phyloP scores from a whole-genome alignment of 1,140 invertebrate species.

The Armadillidium nasatum region DNA sequence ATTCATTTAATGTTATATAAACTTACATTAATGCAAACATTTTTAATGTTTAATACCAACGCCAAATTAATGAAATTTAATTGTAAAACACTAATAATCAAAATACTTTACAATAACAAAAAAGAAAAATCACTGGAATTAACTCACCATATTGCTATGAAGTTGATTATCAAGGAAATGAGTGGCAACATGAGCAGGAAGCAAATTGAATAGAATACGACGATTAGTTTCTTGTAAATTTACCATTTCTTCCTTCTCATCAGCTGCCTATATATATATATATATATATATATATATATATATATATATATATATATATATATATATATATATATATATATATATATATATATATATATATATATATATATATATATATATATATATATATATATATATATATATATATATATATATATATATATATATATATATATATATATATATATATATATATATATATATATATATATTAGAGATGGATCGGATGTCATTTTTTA shows the following conservation, averaged over 20 bases:
- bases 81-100: background rate
- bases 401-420: too few species aligned
- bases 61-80: background rate
- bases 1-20: too few species aligned
- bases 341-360: too few species aligned
- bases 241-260: constrained; percentile 87
- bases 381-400: too few species aligned
- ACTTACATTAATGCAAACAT: background rate
- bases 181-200: constrained; percentile 86
- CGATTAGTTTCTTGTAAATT: constrained; percentile 80
- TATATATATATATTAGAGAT: too few species aligned
- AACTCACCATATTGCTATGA: constrained; percentile 72
- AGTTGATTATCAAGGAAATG: constrained; percentile 88
- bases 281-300: too few species aligned
- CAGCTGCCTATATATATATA: constrained; percentile 61
- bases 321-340: too few species aligned
- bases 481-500: too few species aligned
- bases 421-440: too few species aligned
- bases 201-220: constrained; percentile 83
- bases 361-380: too few species aligned
- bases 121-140: background rate
- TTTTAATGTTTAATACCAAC: background rate
- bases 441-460: too few species aligned
- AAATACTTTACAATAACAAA: constrained; percentile 9
- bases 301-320: too few species aligned